Conservation (phyloP, 1,140 invertebrate species). For the Eumeta japonica region DNA sequence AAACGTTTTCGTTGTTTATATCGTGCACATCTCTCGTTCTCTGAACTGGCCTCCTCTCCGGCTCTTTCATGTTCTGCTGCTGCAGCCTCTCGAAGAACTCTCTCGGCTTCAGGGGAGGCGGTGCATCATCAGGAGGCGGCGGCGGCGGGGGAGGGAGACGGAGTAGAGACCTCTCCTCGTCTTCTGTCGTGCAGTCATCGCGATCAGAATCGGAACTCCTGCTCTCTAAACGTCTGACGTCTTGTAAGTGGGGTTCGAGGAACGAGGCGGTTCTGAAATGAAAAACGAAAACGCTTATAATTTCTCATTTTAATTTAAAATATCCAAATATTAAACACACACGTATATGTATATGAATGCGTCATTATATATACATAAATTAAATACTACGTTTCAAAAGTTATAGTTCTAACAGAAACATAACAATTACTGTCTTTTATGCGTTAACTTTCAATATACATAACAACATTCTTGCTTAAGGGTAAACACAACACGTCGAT, state of each 20-base stretch:
- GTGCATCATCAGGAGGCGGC: constrained; percentile 45
- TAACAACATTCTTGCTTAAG: too few species aligned
- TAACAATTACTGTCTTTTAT: too few species aligned
- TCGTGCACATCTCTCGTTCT: constrained; percentile 19
- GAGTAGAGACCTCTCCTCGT: constrained; percentile 50
- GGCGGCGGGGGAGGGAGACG: constrained; percentile 39
- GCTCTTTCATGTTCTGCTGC: constrained; percentile 43
- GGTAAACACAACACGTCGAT: too few species aligned
- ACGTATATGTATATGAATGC: too few species aligned
- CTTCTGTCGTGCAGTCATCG: constrained; percentile 54
- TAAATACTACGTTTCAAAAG: too few species aligned
- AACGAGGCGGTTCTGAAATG: constrained; percentile 56
- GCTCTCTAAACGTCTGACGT: constrained; percentile 43
- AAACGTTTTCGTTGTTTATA: constrained; percentile 30
- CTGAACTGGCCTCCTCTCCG: constrained; percentile 21
- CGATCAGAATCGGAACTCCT: constrained; percentile 50
- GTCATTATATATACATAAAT: too few species aligned
- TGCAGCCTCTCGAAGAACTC: constrained; percentile 49
- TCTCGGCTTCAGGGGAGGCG: constrained; percentile 41
- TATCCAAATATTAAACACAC: too few species aligned
- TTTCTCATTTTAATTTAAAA: too few species aligned
- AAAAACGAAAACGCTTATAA: constrained; percentile 21
- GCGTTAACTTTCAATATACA: too few species aligned
- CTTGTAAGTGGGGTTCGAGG: constrained; percentile 53
- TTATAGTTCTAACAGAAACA: too few species aligned